Percentiles rank a stretch among this genome's conserved stretches.
Evolutionary conservation across 1,140 invertebrate species (phyloP).

Genomic region (Hyposmocoma kahamanoa): DNA sequence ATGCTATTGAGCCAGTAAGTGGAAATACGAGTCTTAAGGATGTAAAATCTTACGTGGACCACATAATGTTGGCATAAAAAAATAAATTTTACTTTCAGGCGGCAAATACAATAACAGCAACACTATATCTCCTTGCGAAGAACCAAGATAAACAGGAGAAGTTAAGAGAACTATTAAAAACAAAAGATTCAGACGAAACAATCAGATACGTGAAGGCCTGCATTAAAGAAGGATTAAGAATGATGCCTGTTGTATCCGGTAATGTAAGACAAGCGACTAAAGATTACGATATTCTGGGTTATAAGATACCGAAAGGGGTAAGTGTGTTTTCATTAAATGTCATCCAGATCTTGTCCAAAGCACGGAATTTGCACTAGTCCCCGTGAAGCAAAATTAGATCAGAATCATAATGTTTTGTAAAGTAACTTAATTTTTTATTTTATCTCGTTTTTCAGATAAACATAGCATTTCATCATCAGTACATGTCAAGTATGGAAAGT

Average conservation of each 20-base stretch:
- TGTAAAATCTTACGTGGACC: neutral
- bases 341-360: too few relatives aligned
- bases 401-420: too few relatives aligned
- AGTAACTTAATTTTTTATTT: too few relatives aligned
- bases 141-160: slow-evolving; percentile 79
- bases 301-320: slow-evolving; percentile 77
- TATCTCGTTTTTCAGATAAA: slow-evolving; percentile 35
- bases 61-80: too few relatives aligned
- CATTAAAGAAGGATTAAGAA: slow-evolving; percentile 77
- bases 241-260: slow-evolving; percentile 72
- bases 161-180: slow-evolving; percentile 73
- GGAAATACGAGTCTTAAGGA: neutral
- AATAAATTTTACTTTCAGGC: slow-evolving; percentile 40
- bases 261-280: slow-evolving; percentile 67
- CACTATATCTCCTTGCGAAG: slow-evolving; percentile 77
- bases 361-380: too few relatives aligned
- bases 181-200: slow-evolving; percentile 72
- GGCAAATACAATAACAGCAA: slow-evolving; percentile 40
- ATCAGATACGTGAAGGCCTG: slow-evolving; percentile 77
- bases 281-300: slow-evolving; percentile 75
- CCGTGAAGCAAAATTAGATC: too few relatives aligned
- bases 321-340: too few relatives aligned
- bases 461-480: slow-evolving; percentile 47
- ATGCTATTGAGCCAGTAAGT: neutral
- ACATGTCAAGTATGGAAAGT: slow-evolving; percentile 60